phyloP scores from a whole-genome alignment of 2,113 vertebrate species.

The Hylia prasina region DNA sequence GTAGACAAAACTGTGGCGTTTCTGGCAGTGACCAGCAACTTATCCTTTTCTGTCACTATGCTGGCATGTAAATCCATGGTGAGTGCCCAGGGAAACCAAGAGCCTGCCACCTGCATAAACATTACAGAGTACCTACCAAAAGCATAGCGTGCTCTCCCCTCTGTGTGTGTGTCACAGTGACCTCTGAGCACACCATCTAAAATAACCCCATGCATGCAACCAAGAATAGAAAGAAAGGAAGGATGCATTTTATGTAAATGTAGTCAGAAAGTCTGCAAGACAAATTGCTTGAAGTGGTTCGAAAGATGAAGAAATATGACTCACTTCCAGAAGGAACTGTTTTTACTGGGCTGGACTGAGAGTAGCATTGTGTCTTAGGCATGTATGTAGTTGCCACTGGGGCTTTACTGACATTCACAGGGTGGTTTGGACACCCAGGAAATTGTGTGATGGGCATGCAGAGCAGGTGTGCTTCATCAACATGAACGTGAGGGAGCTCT shows the following conservation, averaged over 20 bases:
- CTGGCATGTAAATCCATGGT: neutral
- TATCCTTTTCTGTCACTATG: neutral
- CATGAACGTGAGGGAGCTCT: neutral
- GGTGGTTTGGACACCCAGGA: neutral
- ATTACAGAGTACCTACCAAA: neutral
- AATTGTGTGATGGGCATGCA: neutral
- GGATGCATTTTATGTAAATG: slow-evolving; percentile 50
- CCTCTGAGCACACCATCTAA: neutral
- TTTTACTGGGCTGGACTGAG: neutral
- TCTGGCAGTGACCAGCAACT: neutral
- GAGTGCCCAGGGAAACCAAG: neutral
- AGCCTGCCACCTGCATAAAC: neutral
- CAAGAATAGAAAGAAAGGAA: slow-evolving; percentile 50
- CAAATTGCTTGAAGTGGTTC: slow-evolving; percentile 23
- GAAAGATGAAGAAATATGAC: slow-evolving; percentile 35
- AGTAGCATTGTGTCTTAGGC: neutral
- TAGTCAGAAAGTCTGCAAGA: slow-evolving; percentile 53
- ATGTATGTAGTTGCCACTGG: neutral
- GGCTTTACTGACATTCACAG: neutral
- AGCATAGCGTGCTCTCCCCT: neutral
- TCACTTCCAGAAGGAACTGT: slow-evolving; percentile 38
- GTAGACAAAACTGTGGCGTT: neutral
- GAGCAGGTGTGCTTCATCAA: neutral
- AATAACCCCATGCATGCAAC: neutral
- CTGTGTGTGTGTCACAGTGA: neutral